phyloP scores from a whole-genome alignment of 2,113 vertebrate genomes.

The Oceanites oceanicus region DNA sequence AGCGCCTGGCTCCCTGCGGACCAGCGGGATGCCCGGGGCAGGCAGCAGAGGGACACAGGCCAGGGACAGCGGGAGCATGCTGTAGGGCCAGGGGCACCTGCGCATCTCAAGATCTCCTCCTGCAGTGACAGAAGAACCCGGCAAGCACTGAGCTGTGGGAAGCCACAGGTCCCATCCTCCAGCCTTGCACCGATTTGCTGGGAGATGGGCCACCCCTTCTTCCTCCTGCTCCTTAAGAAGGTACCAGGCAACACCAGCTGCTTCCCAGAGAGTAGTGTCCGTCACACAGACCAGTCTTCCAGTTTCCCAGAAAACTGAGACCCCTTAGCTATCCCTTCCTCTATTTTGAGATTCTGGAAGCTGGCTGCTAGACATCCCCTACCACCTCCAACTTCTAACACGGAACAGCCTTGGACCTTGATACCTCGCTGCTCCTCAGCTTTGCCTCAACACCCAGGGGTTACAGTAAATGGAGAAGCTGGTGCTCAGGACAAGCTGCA shows the following conservation, averaged over 20 bases:
- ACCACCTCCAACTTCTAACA: background rate
- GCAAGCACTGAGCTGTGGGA: fast-evolving
- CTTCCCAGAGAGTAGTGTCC: background rate
- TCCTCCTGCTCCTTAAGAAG: background rate
- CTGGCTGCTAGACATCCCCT: background rate
- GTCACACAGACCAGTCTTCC: background rate
- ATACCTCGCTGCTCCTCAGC: background rate
- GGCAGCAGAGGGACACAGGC: background rate
- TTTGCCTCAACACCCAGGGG: background rate
- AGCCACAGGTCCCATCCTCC: background rate
- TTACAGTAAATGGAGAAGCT: background rate
- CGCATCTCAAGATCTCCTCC: background rate
- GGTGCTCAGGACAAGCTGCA: background rate
- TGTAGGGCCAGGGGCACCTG: background rate
- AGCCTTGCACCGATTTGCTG: fast-evolving
- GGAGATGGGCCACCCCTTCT: background rate
- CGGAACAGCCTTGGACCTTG: background rate
- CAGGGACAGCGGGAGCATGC: background rate
- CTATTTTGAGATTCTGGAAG: background rate
- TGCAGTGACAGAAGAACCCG: background rate
- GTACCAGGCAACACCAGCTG: background rate
- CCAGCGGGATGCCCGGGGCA: background rate
- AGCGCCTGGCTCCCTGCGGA: fast-evolving
- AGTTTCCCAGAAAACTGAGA: background rate
- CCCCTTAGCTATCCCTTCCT: background rate